Conservation (phyloP, 2,888 invertebrate genomes). For the Apoderus coryli region DNA sequence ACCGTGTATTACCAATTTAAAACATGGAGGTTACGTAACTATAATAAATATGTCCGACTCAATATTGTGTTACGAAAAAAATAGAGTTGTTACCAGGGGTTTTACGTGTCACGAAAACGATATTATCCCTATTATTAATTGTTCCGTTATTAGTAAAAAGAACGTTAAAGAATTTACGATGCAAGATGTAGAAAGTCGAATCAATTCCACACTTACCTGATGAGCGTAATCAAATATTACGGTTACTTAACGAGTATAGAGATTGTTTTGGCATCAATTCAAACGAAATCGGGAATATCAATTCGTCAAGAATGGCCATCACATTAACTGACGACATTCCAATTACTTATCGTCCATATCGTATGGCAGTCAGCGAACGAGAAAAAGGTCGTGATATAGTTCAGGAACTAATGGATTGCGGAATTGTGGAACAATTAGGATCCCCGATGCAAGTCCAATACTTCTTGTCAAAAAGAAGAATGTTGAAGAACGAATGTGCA, state of each 20-base stretch:
- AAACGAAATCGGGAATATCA: constrained; percentile 13
- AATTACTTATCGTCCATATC: constrained; percentile 15
- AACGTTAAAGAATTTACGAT: too few relatives aligned
- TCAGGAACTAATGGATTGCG: constrained; percentile 8
- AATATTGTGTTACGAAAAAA: constrained; percentile 11
- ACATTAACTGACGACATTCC: constrained; percentile 11
- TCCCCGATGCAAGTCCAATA: constrained; percentile 13
- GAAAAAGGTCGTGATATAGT: constrained; percentile 11
- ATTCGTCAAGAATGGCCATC: constrained; percentile 15
- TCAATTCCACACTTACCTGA: constrained; percentile 2
- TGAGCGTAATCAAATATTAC: constrained; percentile 5
- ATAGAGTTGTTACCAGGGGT: constrained; percentile 9
- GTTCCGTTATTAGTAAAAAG: too few relatives aligned
- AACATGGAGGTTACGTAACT: constrained; percentile 6
- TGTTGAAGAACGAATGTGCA: constrained; percentile 8
- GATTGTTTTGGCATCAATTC: constrained; percentile 12
- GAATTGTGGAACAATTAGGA: constrained; percentile 11
- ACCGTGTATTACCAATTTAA: constrained; percentile 10
- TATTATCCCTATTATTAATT: constrained; percentile 1
- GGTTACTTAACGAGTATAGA: constrained; percentile 12
- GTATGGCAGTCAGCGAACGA: constrained; percentile 13
- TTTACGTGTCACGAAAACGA: constrained; percentile 10
- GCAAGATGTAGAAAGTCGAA: constrained; percentile 8
- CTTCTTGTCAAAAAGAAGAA: constrained; percentile 12
- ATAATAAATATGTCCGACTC: constrained; percentile 10